Evolutionary conservation across 2,113 vertebrate genomes (phyloP).

Genomic region (Charadrius vociferus): DNA sequence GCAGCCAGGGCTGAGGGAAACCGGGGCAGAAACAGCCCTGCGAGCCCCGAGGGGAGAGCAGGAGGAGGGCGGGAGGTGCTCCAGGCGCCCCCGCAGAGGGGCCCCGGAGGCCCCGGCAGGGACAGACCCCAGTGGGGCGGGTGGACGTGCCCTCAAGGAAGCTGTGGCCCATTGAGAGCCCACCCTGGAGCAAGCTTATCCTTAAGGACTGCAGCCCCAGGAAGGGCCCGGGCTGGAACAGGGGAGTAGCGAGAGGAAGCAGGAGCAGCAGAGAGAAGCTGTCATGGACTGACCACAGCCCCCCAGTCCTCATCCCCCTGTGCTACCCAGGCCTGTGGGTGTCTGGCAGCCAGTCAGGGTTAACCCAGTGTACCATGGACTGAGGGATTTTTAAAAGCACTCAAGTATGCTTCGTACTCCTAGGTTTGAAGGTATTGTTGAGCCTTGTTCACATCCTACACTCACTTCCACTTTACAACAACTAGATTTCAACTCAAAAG

Average conservation of each 20-base stretch:
- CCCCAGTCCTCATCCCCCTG: rapidly evolving
- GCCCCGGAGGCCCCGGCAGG: too few relatives aligned
- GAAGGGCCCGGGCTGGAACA: neutral
- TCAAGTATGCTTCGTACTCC: neutral
- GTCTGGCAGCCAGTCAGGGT: neutral
- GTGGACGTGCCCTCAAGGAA: too few relatives aligned
- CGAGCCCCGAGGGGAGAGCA: neutral
- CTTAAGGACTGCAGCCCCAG: too few relatives aligned
- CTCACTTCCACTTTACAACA: neutral
- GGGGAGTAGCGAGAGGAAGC: too few relatives aligned
- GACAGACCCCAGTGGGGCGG: too few relatives aligned
- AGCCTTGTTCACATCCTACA: neutral
- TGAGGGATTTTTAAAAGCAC: neutral
- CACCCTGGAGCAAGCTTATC: too few relatives aligned
- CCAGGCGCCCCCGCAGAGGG: neutral
- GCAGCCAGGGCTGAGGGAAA: neutral
- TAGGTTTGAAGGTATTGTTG: neutral
- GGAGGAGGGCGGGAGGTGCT: neutral
- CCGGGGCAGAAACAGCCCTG: neutral
- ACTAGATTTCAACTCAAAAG: neutral
- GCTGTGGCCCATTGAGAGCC: too few relatives aligned
- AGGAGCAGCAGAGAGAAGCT: neutral
- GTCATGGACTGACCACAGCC: rapidly evolving
- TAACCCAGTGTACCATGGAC: neutral
- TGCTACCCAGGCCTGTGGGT: rapidly evolving